Conservation (phyloP, 2,113 vertebrate genomes). For the Chionomys nivalis region DNA sequence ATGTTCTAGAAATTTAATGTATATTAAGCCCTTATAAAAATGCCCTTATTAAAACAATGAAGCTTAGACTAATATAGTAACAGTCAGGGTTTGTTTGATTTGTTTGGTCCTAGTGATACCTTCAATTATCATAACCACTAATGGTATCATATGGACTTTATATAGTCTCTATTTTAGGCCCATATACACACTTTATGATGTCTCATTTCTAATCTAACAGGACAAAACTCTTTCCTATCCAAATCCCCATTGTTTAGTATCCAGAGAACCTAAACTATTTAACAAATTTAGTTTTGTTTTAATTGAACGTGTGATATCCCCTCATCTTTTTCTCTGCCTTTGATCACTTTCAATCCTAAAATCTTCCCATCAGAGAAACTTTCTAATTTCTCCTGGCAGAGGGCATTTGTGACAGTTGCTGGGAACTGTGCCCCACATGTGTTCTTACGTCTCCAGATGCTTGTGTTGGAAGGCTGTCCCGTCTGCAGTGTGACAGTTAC, state of each 20-base stretch:
- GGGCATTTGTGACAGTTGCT: not conserved
- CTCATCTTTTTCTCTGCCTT: not conserved
- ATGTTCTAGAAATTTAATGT: slow-evolving; percentile 7
- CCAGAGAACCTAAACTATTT: not conserved
- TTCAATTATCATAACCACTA: not conserved
- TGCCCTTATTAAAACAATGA: not conserved
- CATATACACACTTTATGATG: not conserved
- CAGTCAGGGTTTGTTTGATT: not conserved
- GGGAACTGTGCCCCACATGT: not conserved
- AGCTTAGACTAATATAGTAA: not conserved
- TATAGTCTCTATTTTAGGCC: not conserved
- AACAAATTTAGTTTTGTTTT: not conserved
- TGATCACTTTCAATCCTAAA: not conserved
- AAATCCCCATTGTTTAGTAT: not conserved
- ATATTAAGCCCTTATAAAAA: slow-evolving; percentile 26
- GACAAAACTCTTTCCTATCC: not conserved
- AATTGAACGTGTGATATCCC: not conserved
- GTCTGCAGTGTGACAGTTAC: not conserved
- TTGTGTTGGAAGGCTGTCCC: not conserved
- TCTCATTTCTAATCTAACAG: not conserved
- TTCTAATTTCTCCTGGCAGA: slow-evolving; percentile 5
- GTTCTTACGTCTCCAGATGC: not conserved
- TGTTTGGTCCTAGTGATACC: not conserved
- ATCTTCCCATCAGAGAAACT: not conserved
- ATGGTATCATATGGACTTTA: not conserved